A percentile compares a stretch with the other conserved stretches of the same genome.
phyloP scores from a whole-genome alignment of 2,113 vertebrate genomes.

The Centropristis striata region DNA sequence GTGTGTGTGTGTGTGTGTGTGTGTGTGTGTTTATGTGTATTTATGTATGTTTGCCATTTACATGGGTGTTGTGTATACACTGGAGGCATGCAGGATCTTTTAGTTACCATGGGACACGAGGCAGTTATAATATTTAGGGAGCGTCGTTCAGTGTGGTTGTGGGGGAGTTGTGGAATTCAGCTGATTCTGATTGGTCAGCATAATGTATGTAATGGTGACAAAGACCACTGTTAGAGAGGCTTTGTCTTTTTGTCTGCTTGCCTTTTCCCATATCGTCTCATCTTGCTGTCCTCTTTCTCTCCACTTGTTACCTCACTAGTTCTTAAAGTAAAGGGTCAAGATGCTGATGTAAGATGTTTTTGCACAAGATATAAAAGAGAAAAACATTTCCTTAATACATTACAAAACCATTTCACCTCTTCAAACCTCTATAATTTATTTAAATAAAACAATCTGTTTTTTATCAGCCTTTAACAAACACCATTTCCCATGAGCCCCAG shows the following conservation, averaged over 20 bases:
- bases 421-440: not conserved
- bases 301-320: not conserved
- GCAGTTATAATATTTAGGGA: constrained; percentile 94
- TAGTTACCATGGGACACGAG: constrained; percentile 86
- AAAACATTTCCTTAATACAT: not conserved
- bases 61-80: constrained; percentile 55
- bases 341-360: not conserved
- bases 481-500: not conserved
- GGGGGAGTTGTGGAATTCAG: constrained; percentile 82
- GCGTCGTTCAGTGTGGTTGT: constrained; percentile 90
- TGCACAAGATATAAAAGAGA: not conserved
- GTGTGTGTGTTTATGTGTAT: constrained; percentile 72
- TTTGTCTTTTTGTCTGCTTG: not conserved
- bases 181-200: constrained; percentile 68
- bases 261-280: not conserved
- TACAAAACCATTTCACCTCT: not conserved
- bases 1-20: constrained; percentile 50
- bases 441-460: not conserved
- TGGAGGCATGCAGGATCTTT: constrained; percentile 43
- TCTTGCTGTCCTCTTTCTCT: not conserved
- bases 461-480: not conserved
- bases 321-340: not conserved
- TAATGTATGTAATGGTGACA: not conserved
- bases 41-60: not conserved
- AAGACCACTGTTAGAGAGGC: not conserved